These are phyloP conservation scores for Heliangelus exortis DNA, from an alignment of 2,797 vertebrate species.

Conservation along the genomic window DNA sequence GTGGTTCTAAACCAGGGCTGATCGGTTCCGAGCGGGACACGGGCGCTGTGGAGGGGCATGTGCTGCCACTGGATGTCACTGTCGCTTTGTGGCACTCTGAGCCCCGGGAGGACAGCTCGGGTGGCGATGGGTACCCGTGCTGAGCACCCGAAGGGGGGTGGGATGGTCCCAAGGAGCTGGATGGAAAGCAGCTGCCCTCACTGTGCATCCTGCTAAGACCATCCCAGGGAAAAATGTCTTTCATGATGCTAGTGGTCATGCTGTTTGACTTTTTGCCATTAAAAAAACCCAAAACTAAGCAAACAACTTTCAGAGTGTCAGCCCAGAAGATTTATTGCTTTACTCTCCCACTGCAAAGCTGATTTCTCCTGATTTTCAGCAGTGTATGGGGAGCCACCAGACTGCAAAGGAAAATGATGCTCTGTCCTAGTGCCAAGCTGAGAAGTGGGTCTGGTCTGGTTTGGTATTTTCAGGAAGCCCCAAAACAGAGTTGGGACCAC, in stretches of 20 bases:
- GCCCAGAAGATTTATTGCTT: not conserved
- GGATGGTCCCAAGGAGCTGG: accelerated
- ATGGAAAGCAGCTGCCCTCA: accelerated
- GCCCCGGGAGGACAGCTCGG: not conserved
- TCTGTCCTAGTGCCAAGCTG: not conserved
- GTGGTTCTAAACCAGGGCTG: not conserved
- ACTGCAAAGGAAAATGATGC: not conserved
- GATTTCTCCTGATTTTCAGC: not conserved
- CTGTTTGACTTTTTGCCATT: not conserved
- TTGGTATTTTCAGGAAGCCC: not conserved
- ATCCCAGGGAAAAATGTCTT: accelerated
- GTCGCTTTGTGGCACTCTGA: not conserved
- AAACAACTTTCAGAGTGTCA: accelerated
- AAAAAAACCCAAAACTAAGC: no score
- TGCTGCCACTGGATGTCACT: constrained; percentile 52
- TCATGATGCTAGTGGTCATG: accelerated
- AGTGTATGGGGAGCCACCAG: accelerated
- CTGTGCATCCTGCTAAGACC: accelerated
- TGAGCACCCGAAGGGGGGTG: accelerated
- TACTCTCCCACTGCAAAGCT: not conserved
- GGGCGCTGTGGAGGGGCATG: not conserved
- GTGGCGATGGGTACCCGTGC: not conserved
- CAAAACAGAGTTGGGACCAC: not conserved
- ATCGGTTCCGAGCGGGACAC: no score
- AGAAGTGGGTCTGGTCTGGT: not conserved